Percentiles rank a stretch among this genome's conserved stretches.
phyloP scores from a whole-genome alignment of 2,888 invertebrate species.

The Mystacides longicornis region DNA sequence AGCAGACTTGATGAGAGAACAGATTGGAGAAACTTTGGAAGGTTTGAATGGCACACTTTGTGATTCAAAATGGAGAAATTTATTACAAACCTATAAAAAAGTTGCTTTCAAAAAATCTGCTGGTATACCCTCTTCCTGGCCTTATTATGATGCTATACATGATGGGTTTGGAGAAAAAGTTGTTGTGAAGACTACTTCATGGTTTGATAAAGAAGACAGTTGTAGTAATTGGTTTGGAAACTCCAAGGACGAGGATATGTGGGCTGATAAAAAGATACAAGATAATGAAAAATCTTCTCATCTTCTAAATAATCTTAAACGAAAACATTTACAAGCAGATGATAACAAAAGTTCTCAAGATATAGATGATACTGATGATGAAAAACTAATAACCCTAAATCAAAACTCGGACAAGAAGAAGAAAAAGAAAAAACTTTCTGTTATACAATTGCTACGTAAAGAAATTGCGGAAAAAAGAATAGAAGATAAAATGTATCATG shows the following conservation, averaged over 20 bases:
- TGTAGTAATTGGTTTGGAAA: slow-evolving; percentile 3
- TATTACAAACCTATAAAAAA: slow-evolving; percentile 7
- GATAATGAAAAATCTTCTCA: not conserved
- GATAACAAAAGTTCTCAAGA: not conserved
- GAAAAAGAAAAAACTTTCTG: slow-evolving; percentile 1
- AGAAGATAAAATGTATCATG: slow-evolving; percentile 7
- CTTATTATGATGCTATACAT: slow-evolving; percentile 7
- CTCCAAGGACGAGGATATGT: not conserved
- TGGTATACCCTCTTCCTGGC: slow-evolving; percentile 4
- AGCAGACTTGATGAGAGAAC: slow-evolving; percentile 1
- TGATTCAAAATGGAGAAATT: slow-evolving; percentile 10
- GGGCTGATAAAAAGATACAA: not conserved
- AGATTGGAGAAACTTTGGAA: slow-evolving; percentile 2
- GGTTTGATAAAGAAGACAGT: slow-evolving; percentile 5
- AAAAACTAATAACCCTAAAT: slow-evolving; percentile 2
- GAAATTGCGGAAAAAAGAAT: slow-evolving; percentile 6
- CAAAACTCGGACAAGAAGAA: not conserved
- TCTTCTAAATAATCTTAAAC: not conserved
- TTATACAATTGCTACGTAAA: slow-evolving; percentile 2
- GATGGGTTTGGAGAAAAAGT: slow-evolving; percentile 6
- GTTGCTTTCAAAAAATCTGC: slow-evolving; percentile 6
- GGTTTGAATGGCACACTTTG: not conserved
- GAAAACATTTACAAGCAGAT: not conserved
- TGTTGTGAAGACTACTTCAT: not conserved
- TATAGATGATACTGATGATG: slow-evolving; percentile 4